These are phyloP conservation scores for Hemibates koningsi DNA, from an alignment of 2,113 vertebrate species.

Conservation along the genomic window DNA sequence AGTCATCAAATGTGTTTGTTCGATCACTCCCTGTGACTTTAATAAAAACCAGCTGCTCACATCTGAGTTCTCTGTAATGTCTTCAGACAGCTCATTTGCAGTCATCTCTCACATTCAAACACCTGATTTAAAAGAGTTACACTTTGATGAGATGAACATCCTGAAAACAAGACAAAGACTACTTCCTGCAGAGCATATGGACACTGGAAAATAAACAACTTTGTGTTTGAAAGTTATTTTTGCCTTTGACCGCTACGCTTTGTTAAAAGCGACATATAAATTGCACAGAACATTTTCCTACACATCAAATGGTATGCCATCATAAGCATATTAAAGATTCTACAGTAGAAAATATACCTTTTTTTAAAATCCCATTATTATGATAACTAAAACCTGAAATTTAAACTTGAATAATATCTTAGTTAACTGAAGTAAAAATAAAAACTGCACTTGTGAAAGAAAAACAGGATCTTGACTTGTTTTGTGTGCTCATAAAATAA, in stretches of 20 bases:
- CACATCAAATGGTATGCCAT: not conserved
- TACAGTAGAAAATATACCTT: not conserved
- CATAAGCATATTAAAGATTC: fast-evolving
- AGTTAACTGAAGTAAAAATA: not conserved
- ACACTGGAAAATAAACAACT: not conserved
- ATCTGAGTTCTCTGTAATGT: not conserved
- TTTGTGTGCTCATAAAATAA: not conserved
- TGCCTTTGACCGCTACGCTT: not conserved
- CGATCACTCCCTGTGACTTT: not conserved
- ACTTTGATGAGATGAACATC: not conserved
- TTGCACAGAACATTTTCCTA: fast-evolving
- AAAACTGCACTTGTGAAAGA: not conserved
- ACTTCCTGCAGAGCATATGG: not conserved
- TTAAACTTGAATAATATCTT: not conserved
- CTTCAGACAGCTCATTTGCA: not conserved
- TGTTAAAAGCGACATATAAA: not conserved
- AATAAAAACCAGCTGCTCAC: not conserved
- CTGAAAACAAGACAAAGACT: not conserved
- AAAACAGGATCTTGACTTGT: fast-evolving
- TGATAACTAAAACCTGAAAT: not conserved
- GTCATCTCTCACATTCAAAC: not conserved
- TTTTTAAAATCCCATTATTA: fast-evolving
- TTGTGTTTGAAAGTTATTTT: not conserved
- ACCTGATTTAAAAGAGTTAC: not conserved
- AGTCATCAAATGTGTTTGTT: not conserved